phyloP scores from a whole-genome alignment of 2,113 vertebrate species.

The Brachionichthys hirsutus region DNA sequence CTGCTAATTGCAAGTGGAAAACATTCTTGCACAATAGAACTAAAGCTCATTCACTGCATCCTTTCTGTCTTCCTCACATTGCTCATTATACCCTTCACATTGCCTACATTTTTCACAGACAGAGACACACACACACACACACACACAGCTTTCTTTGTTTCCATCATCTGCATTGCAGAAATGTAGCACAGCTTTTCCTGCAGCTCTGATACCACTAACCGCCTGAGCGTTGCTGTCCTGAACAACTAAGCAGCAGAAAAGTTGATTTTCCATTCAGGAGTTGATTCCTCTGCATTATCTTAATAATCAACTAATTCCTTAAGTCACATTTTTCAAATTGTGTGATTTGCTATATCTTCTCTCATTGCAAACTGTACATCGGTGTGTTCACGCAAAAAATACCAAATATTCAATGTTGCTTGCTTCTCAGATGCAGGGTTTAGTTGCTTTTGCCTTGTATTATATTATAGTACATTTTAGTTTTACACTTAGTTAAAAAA shows the following conservation, averaged over 20 bases:
- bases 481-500: too few species aligned
- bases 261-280: too few species aligned
- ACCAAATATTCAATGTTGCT: too few species aligned
- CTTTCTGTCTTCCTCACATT: conserved; percentile 36
- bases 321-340: too few species aligned
- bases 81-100: conserved; percentile 31
- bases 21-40: conserved; percentile 18
- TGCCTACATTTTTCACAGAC: conserved; percentile 35
- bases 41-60: conserved; percentile 15
- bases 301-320: too few species aligned
- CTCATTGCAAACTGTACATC: too few species aligned
- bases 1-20: conserved; percentile 24
- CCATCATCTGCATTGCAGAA: conserved; percentile 18
- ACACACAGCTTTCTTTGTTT: conserved; percentile 25
- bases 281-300: too few species aligned
- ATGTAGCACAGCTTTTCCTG: conserved; percentile 27
- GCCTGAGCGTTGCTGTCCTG: conserved; percentile 20
- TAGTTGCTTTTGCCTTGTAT: too few species aligned
- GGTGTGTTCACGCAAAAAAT: too few species aligned
- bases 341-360: too few species aligned
- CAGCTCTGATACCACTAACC: conserved; percentile 17
- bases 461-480: too few species aligned
- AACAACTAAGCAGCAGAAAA: neutral
- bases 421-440: too few species aligned
- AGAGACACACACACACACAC: conserved; percentile 4